Evolutionary conservation across 1,140 invertebrate genomes (phyloP).

Genomic region (Conopomorpha cramerella): DNA sequence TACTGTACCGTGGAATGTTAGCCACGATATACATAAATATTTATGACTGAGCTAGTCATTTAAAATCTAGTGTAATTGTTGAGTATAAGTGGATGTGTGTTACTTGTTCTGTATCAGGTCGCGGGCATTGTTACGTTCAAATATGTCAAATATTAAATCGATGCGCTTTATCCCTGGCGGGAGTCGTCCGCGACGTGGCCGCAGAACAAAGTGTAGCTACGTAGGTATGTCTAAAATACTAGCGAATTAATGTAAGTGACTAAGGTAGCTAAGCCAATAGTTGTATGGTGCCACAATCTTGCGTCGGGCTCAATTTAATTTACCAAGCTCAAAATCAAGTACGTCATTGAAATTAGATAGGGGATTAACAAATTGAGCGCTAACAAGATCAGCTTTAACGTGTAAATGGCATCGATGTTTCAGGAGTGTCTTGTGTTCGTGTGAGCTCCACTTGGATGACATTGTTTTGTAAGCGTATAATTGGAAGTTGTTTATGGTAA

Average conservation of each 20-base stretch:
- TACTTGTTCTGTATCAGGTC: no score
- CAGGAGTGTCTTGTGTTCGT: no score
- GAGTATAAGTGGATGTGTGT: no score
- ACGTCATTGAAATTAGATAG: conserved; percentile 51
- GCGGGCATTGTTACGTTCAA: conserved; percentile 12
- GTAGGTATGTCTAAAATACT: conserved; percentile 26
- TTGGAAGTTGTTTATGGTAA: no score
- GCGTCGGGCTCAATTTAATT: conserved; percentile 20
- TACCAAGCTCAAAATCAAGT: conserved; percentile 24
- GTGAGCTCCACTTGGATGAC: no score
- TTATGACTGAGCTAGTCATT: conserved; percentile 29
- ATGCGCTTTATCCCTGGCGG: conserved; percentile 50
- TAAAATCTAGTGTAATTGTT: conserved; percentile 19
- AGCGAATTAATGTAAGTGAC: conserved; percentile 20
- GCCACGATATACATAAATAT: conserved; percentile 22
- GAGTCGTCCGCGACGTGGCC: no score
- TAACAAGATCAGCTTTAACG: conserved; percentile 52
- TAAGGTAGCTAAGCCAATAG: conserved; percentile 21
- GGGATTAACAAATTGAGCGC: conserved; percentile 53
- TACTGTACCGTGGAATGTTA: conserved; percentile 18
- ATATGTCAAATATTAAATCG: conserved; percentile 20
- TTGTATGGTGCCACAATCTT: conserved; percentile 29
- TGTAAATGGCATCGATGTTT: no score
- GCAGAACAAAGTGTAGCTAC: no score
- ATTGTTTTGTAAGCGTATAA: no score